phyloP scores from a whole-genome alignment of 2,113 vertebrate genomes.

The Bujurquina vittata region DNA sequence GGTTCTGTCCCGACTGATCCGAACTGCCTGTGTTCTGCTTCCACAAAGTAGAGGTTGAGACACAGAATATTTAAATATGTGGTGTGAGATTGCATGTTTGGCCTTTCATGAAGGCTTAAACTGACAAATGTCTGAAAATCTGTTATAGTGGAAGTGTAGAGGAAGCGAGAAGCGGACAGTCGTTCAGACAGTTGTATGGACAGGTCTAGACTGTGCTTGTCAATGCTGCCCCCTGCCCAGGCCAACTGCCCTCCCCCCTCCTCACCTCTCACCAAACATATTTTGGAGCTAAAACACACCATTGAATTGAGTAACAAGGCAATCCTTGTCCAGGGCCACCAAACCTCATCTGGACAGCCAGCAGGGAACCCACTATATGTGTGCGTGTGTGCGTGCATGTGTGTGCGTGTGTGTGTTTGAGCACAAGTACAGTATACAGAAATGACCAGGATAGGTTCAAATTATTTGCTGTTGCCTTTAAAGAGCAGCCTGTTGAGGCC shows the following conservation, averaged over 20 bases:
- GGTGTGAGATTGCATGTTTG: background rate
- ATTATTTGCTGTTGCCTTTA: constrained; percentile 65
- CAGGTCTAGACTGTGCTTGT: constrained; percentile 47
- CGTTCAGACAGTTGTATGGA: constrained; percentile 43
- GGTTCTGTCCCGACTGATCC: background rate
- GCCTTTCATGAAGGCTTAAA: background rate
- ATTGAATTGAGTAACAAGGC: constrained; percentile 74
- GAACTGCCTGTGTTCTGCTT: background rate
- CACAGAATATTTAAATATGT: background rate
- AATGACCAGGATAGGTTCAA: constrained; percentile 61
- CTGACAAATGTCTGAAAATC: constrained; percentile 8
- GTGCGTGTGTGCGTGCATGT: background rate
- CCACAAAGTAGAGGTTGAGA: background rate
- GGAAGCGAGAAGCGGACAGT: constrained; percentile 7
- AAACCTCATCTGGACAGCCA: constrained; percentile 74
- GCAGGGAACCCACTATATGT: constrained; percentile 65
- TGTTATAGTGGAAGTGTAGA: background rate
- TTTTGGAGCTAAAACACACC: constrained; percentile 78
- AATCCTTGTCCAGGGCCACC: constrained; percentile 75
- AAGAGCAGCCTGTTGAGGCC: constrained; percentile 37
- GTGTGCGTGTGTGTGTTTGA: constrained; percentile 2
- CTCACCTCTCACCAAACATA: constrained; percentile 66
- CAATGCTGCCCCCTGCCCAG: constrained; percentile 35
- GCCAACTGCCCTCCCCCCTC: constrained; percentile 12
- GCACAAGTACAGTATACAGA: constrained; percentile 56